Percentiles rank a stretch among this genome's conserved stretches.
These are phyloP conservation scores for Geophilus truncorum DNA, from an alignment of 2,888 invertebrate genomes.

Conservation along the genomic window DNA sequence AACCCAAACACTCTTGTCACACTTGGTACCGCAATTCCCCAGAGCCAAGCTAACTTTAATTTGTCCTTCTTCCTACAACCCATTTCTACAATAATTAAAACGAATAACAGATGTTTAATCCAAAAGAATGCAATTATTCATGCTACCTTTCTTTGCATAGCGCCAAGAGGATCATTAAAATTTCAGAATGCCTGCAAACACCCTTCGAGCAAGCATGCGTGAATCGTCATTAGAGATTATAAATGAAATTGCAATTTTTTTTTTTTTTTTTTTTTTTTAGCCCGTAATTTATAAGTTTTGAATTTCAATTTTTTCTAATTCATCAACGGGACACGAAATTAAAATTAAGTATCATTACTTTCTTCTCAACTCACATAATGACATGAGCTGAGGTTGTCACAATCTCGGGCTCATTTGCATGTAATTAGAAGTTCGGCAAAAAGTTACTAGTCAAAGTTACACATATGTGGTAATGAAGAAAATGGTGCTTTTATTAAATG, in stretches of 20 bases:
- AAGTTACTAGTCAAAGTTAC: neutral
- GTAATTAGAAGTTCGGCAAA: neutral
- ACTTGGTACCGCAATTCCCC: neutral
- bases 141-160: neutral
- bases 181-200: neutral
- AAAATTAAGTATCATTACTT: conserved; percentile 15
- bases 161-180: neutral
- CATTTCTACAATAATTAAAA: neutral
- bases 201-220: neutral
- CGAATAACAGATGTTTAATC: neutral
- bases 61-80: neutral
- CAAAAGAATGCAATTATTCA: neutral
- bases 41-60: neutral
- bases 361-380: neutral
- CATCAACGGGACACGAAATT: neutral
- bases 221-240: neutral
- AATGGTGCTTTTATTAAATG: neutral
- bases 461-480: neutral
- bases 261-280: neutral
- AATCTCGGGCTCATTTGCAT: neutral
- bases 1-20: neutral
- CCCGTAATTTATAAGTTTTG: neutral
- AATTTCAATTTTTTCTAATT: neutral
- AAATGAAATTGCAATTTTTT: neutral
- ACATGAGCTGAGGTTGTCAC: neutral